A percentile compares a stretch with the other conserved stretches of the same genome.
These are phyloP conservation scores for Helleia helle DNA, from an alignment of 2,888 invertebrate species.

Conservation along the genomic window DNA sequence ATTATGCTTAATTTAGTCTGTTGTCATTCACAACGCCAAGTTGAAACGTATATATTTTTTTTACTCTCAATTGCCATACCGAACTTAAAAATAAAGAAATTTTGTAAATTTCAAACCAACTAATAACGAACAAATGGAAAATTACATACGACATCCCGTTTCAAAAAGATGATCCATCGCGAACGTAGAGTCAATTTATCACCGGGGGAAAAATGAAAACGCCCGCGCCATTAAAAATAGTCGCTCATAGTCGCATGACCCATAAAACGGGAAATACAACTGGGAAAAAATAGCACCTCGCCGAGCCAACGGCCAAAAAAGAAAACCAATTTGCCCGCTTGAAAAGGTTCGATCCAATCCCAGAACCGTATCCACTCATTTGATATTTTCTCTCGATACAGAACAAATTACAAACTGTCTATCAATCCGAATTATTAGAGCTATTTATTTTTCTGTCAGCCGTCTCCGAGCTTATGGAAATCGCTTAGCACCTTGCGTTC, in stretches of 20 bases:
- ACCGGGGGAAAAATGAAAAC: constrained; percentile 64
- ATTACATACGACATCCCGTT: constrained; percentile 29
- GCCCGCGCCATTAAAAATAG: constrained; percentile 64
- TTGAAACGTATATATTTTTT: too few relatives aligned
- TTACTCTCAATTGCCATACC: too few relatives aligned
- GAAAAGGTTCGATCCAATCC: constrained; percentile 70
- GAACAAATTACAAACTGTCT: constrained; percentile 71
- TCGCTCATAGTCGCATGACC: constrained; percentile 70
- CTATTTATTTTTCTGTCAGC: constrained; percentile 66
- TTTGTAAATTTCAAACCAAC: too few relatives aligned
- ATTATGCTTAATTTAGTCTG: too few relatives aligned
- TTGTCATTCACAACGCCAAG: too few relatives aligned
- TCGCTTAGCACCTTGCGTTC: constrained; percentile 43
- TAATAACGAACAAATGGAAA: constrained; percentile 34
- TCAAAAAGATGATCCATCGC: constrained; percentile 59
- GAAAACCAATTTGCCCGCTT: constrained; percentile 72
- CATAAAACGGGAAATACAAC: constrained; percentile 69
- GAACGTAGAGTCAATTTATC: constrained; percentile 68
- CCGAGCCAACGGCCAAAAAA: constrained; percentile 60
- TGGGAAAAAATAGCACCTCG: constrained; percentile 58
- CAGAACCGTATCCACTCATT: constrained; percentile 65
- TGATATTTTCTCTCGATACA: constrained; percentile 64
- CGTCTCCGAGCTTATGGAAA: constrained; percentile 54
- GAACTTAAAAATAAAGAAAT: too few relatives aligned
- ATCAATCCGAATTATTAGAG: constrained; percentile 40